Evolutionary conservation across 2,113 vertebrate genomes (phyloP).

Genomic region (Dasypus novemcinctus): DNA sequence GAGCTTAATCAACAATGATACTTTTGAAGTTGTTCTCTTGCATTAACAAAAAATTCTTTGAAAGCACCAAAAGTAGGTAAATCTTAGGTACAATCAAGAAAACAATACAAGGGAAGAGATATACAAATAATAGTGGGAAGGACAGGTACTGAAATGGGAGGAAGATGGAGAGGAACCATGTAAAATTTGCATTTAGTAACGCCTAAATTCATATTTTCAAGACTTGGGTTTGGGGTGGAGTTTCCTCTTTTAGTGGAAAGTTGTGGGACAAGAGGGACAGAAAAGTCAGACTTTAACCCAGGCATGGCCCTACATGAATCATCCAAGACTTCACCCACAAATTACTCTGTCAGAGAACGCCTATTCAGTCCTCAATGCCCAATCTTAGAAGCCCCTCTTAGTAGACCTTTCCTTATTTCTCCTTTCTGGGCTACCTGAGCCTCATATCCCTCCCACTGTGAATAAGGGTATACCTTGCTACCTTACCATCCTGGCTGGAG

Average conservation of each 20-base stretch:
- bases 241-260: not conserved
- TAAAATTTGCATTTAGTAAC: too few species aligned
- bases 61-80: not conserved
- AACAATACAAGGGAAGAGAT: not conserved
- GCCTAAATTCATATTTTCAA: not conserved
- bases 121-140: not conserved
- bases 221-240: not conserved
- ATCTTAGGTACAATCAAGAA: not conserved
- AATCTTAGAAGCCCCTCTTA: not conserved
- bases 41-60: not conserved
- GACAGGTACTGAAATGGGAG: accelerated
- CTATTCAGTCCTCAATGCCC: not conserved
- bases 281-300: not conserved
- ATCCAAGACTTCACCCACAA: not conserved
- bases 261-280: not conserved
- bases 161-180: accelerated
- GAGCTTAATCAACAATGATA: not conserved
- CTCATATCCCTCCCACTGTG: not conserved
- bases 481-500: not conserved
- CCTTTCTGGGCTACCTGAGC: not conserved
- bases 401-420: not conserved
- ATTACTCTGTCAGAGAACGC: not conserved
- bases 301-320: not conserved
- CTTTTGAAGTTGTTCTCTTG: not conserved
- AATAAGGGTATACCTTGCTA: too few species aligned